phyloP scores from a whole-genome alignment of 2,113 vertebrate species.

The Spea bombifrons region DNA sequence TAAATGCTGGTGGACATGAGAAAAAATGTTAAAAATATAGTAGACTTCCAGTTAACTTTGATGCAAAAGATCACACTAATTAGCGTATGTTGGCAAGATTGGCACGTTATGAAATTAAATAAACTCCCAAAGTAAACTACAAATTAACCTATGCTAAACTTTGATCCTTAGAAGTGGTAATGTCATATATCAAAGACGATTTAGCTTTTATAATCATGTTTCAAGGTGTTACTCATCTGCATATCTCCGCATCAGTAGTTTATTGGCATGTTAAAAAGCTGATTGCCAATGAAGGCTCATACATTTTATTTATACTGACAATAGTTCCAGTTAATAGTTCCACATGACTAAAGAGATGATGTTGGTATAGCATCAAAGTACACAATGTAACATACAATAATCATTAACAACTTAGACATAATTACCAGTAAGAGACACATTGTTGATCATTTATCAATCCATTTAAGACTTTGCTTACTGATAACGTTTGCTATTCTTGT shows the following conservation, averaged over 20 bases:
- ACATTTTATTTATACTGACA: neutral
- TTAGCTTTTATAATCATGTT: neutral
- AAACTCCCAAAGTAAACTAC: neutral
- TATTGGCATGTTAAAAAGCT: conserved; percentile 18
- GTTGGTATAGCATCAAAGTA: too few relatives aligned
- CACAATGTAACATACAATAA: too few relatives aligned
- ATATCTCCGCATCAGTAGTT: neutral
- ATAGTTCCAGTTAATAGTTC: neutral
- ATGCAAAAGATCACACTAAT: neutral
- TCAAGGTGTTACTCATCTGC: conserved; percentile 1
- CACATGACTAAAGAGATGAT: neutral
- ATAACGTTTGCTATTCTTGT: too few relatives aligned
- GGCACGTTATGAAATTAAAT: neutral
- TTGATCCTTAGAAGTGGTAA: neutral
- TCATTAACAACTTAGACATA: too few relatives aligned
- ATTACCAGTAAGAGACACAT: too few relatives aligned
- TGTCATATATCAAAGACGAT: neutral
- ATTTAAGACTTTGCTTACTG: too few relatives aligned
- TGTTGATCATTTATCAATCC: too few relatives aligned
- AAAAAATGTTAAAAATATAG: neutral
- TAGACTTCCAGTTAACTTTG: neutral
- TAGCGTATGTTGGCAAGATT: neutral
- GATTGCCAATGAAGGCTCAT: conserved; percentile 21
- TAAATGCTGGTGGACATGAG: neutral
- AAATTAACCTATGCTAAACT: neutral